Evolutionary conservation across 1,140 invertebrate genomes (phyloP), one percentile per base, ranked within the genome.

Genomic region (Latrodectus geometricus): DNA sequence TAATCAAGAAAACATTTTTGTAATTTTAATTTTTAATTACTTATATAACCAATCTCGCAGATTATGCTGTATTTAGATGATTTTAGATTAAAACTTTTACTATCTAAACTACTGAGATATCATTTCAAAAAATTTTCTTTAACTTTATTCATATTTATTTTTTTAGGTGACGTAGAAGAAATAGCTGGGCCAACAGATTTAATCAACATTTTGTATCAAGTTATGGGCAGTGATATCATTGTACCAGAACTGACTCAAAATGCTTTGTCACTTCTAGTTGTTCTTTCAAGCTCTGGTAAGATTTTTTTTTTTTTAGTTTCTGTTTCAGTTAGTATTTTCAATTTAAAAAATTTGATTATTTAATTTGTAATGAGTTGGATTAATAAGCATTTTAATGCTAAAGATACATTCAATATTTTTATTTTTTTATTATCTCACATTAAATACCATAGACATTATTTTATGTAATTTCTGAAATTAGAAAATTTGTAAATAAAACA

Each of bases 241-340:
- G 82, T 84, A 66, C 65, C 73, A 8, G 82, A 84, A 54, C 82
- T 84, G 21, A 84, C 65, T 11, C 82, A 84, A n/a, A 84, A 84
- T 76, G 82, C 72, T 52, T 65, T 84, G n/a, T 23, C 82, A 12
- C 73, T 84, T 23, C 73, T 84, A 15, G 73, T 84, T 14, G 61
- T 84, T 23, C 65, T 84, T 0, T 48, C 54, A 21, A 23, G 66
- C 14, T 84, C 82, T 49, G 82, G 82, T 84, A 54, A 70, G 17
- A 15, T 49, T 73, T 61, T 56, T 14, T 56, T 56, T 56, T 56
- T 17, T 61, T 61, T 14, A 14, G 54, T 61, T 14, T 61, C 0
- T 14, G 11, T 61, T 14, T 61, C 11, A 61, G 11, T 61, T 11
- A 61, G 8, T 61, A 61, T 61, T 61, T 61, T 11, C 54, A 61